Evolutionary conservation across 2,113 vertebrate genomes (phyloP).

Genomic region (Channa argus): DNA sequence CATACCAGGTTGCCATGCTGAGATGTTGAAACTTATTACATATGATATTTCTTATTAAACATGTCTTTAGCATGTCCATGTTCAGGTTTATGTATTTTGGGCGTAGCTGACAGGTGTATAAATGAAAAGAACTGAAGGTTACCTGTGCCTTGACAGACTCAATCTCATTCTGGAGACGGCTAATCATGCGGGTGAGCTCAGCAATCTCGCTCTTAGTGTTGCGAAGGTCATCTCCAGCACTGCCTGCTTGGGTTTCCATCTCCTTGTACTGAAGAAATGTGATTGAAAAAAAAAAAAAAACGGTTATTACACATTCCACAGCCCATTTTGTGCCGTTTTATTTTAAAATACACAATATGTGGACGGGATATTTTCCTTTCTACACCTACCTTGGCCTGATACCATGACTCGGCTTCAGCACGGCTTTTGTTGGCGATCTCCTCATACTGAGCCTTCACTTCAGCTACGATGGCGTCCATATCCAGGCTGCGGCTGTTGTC

Average conservation of each 20-base stretch:
- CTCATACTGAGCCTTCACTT: slow-evolving; percentile 90
- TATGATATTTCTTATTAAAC: not conserved
- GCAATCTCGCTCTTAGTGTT: slow-evolving; percentile 88
- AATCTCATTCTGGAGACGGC: slow-evolving; percentile 86
- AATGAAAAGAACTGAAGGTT: slow-evolving; percentile 9
- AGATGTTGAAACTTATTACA: not conserved
- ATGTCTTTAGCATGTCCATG: not conserved
- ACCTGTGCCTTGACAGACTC: slow-evolving; percentile 89
- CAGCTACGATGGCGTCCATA: slow-evolving; percentile 88
- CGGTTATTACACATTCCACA: not conserved
- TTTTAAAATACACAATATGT: not conserved
- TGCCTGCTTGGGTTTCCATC: slow-evolving; percentile 77
- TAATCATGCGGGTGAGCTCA: slow-evolving; percentile 88
- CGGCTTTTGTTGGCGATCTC: slow-evolving; percentile 86
- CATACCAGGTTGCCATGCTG: no score
- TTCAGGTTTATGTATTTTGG: not conserved
- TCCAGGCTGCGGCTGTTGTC: slow-evolving; percentile 90
- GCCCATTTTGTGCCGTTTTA: not conserved
- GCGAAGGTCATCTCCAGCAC: slow-evolving; percentile 83
- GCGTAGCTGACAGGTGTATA: no score
- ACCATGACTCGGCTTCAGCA: slow-evolving; percentile 84
- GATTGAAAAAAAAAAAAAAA: not conserved
- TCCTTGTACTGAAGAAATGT: slow-evolving; percentile 83
- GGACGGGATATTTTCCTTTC: not conserved
- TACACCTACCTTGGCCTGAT: slow-evolving; percentile 84